Evolutionary conservation across 2,888 invertebrate genomes (phyloP).

Genomic region (Agrotis clavis): DNA sequence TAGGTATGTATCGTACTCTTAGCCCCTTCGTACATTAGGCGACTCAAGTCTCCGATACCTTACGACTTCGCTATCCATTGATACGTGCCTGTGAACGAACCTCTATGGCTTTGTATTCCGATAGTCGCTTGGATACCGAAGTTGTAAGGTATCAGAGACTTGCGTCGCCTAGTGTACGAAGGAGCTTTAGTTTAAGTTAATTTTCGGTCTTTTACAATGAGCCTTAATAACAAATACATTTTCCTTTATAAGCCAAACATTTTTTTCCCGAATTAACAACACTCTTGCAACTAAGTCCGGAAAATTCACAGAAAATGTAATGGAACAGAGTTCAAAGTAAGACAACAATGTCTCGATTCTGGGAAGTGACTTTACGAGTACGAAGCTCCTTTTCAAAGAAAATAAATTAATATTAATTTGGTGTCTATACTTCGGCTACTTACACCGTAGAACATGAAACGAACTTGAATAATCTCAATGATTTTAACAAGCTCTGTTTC

Average conservation of each 20-base stretch:
- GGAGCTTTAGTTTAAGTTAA: no score
- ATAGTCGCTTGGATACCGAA: no score
- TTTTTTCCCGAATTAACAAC: background rate
- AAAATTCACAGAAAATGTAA: constrained; percentile 19
- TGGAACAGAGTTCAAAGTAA: background rate
- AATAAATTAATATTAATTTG: constrained; percentile 33
- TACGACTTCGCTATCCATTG: no score
- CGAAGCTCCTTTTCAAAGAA: constrained; percentile 8
- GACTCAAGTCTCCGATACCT: no score
- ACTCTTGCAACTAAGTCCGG: background rate
- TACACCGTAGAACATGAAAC: constrained; percentile 3
- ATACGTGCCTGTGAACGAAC: no score
- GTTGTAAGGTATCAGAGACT: no score
- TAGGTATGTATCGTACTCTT: no score
- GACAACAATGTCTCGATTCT: constrained; percentile 13
- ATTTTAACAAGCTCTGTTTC: constrained; percentile 9
- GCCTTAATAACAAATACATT: no score
- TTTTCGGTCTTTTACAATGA: no score
- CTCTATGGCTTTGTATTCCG: no score
- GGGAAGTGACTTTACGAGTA: constrained; percentile 1
- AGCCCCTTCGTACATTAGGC: no score
- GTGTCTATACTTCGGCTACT: background rate
- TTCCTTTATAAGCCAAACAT: background rate
- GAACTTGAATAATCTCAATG: background rate
- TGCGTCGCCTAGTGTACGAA: no score